A percentile compares a stretch with the other conserved stretches of the same genome.
Conservation (phyloP, 2,888 invertebrate species). For the Cerastis rubricosa region DNA sequence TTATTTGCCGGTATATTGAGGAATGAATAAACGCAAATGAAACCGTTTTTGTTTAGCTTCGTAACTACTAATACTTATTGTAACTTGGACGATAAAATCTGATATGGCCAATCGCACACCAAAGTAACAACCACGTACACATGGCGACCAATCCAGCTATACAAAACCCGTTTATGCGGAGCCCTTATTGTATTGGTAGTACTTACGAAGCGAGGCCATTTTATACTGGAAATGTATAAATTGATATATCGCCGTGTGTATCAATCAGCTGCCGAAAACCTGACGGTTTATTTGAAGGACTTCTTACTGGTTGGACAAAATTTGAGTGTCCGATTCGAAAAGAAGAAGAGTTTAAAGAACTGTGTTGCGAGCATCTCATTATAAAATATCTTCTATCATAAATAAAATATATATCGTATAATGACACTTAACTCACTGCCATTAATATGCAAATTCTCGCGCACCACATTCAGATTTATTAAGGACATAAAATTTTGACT, state of each 20-base stretch:
- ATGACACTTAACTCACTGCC: no score
- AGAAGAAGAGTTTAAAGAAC: not conserved
- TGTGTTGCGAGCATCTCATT: not conserved
- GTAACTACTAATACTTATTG: not conserved
- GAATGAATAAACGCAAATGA: constrained; percentile 2
- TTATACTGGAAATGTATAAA: no score
- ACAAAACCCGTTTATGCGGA: no score
- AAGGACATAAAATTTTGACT: not conserved
- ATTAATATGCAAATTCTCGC: not conserved
- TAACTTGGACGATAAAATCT: not conserved
- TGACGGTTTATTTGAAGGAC: not conserved
- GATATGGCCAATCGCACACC: not conserved
- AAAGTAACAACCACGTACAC: not conserved
- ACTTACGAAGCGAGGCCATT: no score
- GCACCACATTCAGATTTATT: constrained; percentile 3
- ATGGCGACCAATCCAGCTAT: no score
- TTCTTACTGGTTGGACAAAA: not conserved
- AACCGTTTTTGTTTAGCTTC: not conserved
- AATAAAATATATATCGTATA: not conserved
- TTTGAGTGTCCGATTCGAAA: not conserved
- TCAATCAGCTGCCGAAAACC: not conserved
- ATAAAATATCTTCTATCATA: not conserved
- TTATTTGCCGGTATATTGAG: not conserved
- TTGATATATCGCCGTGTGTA: no score
- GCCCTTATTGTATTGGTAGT: no score